Conservation (phyloP, 2,797 vertebrate species). For the Eidolon dupreanum region DNA sequence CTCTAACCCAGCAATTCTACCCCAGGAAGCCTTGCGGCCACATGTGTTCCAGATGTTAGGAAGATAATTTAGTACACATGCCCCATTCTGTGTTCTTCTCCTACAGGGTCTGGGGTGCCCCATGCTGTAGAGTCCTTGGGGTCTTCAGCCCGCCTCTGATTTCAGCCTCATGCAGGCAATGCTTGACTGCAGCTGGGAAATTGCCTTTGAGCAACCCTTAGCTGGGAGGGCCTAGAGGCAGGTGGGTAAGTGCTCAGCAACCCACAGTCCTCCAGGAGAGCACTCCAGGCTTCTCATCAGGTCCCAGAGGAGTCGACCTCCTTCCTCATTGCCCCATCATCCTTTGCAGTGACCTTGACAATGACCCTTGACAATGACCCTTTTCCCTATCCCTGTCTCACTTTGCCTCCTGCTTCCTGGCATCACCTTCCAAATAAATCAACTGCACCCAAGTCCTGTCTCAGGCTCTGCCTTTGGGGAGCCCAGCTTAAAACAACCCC, state of each 20-base stretch:
- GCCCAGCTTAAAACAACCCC: not conserved
- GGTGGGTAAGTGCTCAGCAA: not conserved
- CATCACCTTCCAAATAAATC: not conserved
- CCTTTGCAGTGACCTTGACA: not conserved
- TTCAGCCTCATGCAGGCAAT: not conserved
- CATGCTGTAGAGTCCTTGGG: not conserved
- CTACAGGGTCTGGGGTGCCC: not conserved
- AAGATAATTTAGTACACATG: fast-evolving
- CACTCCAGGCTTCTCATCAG: not conserved
- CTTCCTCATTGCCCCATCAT: too few species aligned
- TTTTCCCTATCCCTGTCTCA: not conserved
- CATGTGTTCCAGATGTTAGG: not conserved
- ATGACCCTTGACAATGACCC: not conserved
- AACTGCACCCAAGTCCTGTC: not conserved
- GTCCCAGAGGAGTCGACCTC: not conserved
- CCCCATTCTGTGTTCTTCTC: not conserved
- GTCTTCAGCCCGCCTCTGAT: not conserved
- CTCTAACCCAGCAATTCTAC: not conserved
- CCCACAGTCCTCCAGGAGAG: not conserved
- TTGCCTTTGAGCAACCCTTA: not conserved
- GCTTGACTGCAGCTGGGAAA: not conserved
- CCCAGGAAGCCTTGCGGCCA: not conserved
- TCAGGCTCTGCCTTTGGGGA: not conserved
- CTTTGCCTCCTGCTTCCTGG: not conserved
- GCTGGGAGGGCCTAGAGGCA: not conserved